phyloP scores from a whole-genome alignment of 2,888 invertebrate species.

The Marronus borbonicus region DNA sequence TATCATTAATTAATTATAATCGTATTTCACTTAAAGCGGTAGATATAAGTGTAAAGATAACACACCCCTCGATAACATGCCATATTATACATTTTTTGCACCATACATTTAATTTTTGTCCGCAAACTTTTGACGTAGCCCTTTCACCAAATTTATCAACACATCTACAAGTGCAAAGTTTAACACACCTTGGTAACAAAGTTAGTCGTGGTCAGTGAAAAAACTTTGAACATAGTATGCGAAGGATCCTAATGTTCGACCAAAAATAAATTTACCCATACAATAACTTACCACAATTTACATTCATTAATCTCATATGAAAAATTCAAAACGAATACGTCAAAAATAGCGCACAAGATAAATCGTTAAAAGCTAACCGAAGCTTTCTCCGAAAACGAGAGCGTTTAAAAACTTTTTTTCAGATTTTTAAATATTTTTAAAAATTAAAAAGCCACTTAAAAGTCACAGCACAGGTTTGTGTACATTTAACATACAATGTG shows the following conservation, averaged over 20 bases:
- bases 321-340: slow-evolving; percentile 28
- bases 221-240: not conserved
- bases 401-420: slow-evolving; percentile 61
- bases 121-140: slow-evolving; percentile 32
- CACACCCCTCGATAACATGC: slow-evolving; percentile 61
- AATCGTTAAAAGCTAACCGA: slow-evolving; percentile 59
- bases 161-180: not conserved
- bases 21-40: slow-evolving; percentile 22
- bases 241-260: not conserved
- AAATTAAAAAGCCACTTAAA: slow-evolving; percentile 75
- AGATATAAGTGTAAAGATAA: slow-evolving; percentile 1
- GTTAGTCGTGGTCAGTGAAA: no score
- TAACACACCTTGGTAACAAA: no score
- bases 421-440: slow-evolving; percentile 67
- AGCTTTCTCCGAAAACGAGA: slow-evolving; percentile 65
- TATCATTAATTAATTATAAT: slow-evolving; percentile 50
- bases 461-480: slow-evolving; percentile 74
- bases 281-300: not conserved
- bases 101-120: slow-evolving; percentile 62
- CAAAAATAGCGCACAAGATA: slow-evolving; percentile 25
- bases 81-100: slow-evolving; percentile 62
- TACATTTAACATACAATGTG: slow-evolving; percentile 67
- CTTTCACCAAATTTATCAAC: not conserved
- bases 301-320: not conserved
- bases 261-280: not conserved